Percentiles rank a stretch among this genome's conserved stretches.
phyloP scores from a whole-genome alignment of 2,888 invertebrate genomes.

The Argyra leucocephala region DNA sequence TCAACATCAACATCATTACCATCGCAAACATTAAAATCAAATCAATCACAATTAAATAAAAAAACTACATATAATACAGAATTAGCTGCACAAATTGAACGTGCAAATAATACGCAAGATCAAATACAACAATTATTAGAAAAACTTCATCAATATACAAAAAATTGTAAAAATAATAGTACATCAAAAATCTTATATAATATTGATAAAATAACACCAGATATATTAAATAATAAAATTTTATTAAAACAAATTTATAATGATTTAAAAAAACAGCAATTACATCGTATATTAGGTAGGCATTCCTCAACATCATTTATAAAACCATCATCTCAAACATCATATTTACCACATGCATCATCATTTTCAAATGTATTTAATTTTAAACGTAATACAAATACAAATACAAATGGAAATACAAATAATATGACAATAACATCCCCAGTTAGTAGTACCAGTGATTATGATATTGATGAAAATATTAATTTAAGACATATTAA shows the following conservation, averaged over 20 bases:
- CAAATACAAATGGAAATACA: not conserved
- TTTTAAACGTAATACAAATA: constrained; percentile 14
- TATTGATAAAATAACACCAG: constrained; percentile 57
- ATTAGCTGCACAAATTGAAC: not conserved
- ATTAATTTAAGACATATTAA: not conserved
- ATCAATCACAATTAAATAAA: not conserved
- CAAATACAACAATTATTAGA: constrained; percentile 26
- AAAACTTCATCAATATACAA: constrained; percentile 25
- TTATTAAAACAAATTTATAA: constrained; percentile 50
- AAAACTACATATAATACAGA: not conserved
- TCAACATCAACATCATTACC: not conserved
- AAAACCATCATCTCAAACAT: constrained; percentile 14
- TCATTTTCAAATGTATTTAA: constrained; percentile 18
- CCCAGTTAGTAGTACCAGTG: no score
- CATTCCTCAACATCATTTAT: constrained; percentile 22
- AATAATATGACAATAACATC: not conserved
- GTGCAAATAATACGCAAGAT: not conserved
- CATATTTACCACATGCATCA: constrained; percentile 14
- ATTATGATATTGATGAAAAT: no score
- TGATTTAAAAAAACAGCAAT: constrained; percentile 37
- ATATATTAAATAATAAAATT: constrained; percentile 62
- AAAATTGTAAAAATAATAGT: not conserved
- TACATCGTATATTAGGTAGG: constrained; percentile 34
- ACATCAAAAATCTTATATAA: not conserved
- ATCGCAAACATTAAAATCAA: not conserved